Evolutionary conservation across 2,888 invertebrate genomes (phyloP).

Genomic region (Yponomeuta plumbellus): DNA sequence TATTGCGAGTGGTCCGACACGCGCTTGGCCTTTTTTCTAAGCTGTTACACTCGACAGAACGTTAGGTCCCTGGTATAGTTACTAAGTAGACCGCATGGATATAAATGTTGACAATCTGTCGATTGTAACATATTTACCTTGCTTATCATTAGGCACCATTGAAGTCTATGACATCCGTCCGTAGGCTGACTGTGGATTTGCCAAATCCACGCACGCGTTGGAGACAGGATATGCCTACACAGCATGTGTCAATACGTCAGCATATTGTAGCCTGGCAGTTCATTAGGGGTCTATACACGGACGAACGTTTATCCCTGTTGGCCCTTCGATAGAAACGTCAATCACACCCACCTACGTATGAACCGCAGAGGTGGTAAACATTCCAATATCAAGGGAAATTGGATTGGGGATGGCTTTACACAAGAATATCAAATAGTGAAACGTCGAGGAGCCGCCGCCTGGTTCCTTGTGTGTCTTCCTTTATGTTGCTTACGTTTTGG

Average conservation of each 20-base stretch:
- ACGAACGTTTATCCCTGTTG: conserved; percentile 3
- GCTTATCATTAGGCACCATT: too few relatives aligned
- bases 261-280: conserved; percentile 5
- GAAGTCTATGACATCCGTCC: too few relatives aligned
- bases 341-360: neutral
- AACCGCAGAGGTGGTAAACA: neutral
- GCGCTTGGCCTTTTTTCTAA: too few relatives aligned
- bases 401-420: neutral
- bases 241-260: neutral
- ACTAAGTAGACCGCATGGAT: too few relatives aligned
- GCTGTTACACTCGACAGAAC: too few relatives aligned
- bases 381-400: neutral
- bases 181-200: neutral
- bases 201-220: neutral
- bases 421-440: neutral
- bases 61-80: too few relatives aligned
- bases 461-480: neutral
- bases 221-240: neutral
- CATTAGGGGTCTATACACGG: neutral
- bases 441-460: neutral
- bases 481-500: neutral
- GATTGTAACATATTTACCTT: too few relatives aligned
- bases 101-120: too few relatives aligned
- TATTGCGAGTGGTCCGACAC: too few relatives aligned
- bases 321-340: conserved; percentile 3